These are phyloP conservation scores for Gasteruption jaculator DNA, from an alignment of 2,888 invertebrate species.

Conservation along the genomic window DNA sequence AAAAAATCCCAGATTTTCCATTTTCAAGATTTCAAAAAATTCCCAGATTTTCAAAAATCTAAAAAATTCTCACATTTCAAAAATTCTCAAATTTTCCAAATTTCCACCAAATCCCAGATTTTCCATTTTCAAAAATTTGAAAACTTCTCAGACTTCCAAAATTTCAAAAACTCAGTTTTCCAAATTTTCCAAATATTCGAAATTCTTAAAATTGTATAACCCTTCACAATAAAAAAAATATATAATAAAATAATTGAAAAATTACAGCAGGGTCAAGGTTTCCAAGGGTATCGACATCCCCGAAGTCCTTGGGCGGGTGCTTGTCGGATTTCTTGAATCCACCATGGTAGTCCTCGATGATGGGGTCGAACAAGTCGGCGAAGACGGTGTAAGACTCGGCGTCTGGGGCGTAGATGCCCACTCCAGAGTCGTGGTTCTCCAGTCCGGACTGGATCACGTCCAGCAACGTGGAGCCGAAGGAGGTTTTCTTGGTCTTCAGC, in stretches of 20 bases:
- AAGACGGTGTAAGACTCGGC: conserved; percentile 93
- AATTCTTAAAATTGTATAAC: too few species aligned
- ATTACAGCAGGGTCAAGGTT: conserved; percentile 82
- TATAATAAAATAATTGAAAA: too few species aligned
- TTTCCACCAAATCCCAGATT: too few species aligned
- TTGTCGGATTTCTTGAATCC: conserved; percentile 93
- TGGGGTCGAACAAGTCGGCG: conserved; percentile 90
- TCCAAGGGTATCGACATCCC: conserved; percentile 83
- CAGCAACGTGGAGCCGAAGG: conserved; percentile 87
- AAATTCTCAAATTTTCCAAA: too few species aligned
- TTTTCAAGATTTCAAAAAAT: too few species aligned
- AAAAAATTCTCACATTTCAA: too few species aligned
- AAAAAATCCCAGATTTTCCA: too few species aligned
- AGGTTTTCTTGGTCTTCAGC: conserved; percentile 89
- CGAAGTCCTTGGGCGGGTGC: conserved; percentile 92
- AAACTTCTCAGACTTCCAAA: too few species aligned
- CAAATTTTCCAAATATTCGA: not conserved
- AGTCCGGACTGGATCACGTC: conserved; percentile 95
- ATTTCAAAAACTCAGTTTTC: not conserved
- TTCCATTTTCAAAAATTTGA: too few species aligned
- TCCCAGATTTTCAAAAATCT: too few species aligned
- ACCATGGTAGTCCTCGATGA: conserved; percentile 96
- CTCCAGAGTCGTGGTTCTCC: conserved; percentile 94
- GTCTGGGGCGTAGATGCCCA: conserved; percentile 96
- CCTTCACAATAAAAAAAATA: too few species aligned